Base-by-base conservation (phyloP, 2,113 vertebrate genomes). In the Prochilodus magdalenae region DNA sequence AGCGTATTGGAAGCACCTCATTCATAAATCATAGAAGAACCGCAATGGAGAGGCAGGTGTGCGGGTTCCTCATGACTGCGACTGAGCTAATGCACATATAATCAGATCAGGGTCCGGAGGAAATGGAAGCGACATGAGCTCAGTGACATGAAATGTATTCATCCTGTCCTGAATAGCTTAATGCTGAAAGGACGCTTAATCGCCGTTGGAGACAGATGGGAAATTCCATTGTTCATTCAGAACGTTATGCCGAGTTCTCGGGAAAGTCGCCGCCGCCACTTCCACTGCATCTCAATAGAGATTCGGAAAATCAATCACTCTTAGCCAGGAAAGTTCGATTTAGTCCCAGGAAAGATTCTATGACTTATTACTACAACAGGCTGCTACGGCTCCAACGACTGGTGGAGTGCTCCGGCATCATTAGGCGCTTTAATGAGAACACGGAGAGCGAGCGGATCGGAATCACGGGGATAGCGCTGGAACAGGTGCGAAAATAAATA, bases 11-110 rank as follows among this genome's bases (percentile, higher is more conserved):
- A 73, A 66, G 49, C 36, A 47, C 44, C 33, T 57, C 20, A 51
- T 49, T 70, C 4, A 49, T 59, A 73, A 24, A 24, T 53, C 29
- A 24, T 53, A 33, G 33, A 44, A 33, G 30, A 27, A 10, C 26
- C 57, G 11, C 20, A 30, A 20, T 29, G n/a, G 29, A 33, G 24
- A 47, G 36, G 73, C 15, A 69, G 80, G 84, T 86, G 84, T 88
- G 77, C 86, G 85, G 62, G 60, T 84, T 84, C 85, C 40, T 87
- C 74, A 82, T 87, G 88, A 89, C 79, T 88, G 87, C 84, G 62
- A 84, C 81, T 84, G 77, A 88, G 88, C 85, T 89, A 91, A 92
- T 90, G 91, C 89, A 88, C 30, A 53, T 75, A n/a, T 89, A 91
- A 93, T 91, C 40, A 22, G 89, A 91, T 91, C 87, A 87, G 22